phyloP scores from a whole-genome alignment of 2,888 invertebrate genomes.

The Drosophila pseudotalamancana region DNA sequence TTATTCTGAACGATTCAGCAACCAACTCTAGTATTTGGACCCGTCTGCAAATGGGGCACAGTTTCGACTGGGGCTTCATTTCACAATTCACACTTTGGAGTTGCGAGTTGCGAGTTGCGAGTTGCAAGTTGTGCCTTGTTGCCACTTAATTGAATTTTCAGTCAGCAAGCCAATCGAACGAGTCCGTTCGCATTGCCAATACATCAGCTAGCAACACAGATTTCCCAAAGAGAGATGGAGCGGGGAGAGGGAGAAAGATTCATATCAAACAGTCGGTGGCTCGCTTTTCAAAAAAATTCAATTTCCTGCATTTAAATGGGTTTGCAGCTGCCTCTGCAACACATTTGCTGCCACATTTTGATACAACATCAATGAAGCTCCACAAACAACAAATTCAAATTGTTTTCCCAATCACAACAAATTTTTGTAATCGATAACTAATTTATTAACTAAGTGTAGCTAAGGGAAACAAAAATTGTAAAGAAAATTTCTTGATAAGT shows the following conservation, averaged over 20 bases:
- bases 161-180: constrained; percentile 22
- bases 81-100: constrained; percentile 28
- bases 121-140: constrained; percentile 5
- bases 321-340: constrained; percentile 49
- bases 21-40: too few relatives aligned
- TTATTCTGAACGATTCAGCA: too few relatives aligned
- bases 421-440: constrained; percentile 27
- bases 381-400: not conserved
- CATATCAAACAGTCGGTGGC: constrained; percentile 26
- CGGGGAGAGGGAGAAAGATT: constrained; percentile 7
- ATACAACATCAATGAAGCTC: constrained; percentile 13
- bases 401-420: constrained; percentile 3
- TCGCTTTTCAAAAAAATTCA: constrained; percentile 57
- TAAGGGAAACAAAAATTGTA: too few relatives aligned
- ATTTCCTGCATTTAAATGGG: constrained; percentile 77
- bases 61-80: constrained; percentile 26
- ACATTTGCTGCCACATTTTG: constrained; percentile 36
- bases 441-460: too few relatives aligned
- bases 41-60: too few relatives aligned
- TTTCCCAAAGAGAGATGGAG: not conserved
- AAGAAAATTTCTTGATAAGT: too few relatives aligned
- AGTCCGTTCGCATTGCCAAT: constrained; percentile 13
- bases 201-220: constrained; percentile 12
- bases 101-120: constrained; percentile 1
- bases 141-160: constrained; percentile 43